Base-by-base conservation (phyloP, 2,888 invertebrate species). In the Nymphalis polychloros region DNA sequence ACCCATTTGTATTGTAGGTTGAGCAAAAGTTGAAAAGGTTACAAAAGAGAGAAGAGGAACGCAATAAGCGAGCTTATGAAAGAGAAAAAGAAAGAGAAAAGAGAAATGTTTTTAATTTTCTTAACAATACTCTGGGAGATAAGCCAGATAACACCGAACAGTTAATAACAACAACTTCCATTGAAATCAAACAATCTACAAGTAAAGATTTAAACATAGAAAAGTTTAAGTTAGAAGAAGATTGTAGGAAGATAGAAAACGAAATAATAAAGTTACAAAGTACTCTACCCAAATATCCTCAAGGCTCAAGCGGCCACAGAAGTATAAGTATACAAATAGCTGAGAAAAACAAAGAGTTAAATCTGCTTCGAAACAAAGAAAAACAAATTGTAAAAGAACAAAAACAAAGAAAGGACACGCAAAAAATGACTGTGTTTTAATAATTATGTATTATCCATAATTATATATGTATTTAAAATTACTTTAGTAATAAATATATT, bases 351-450 rank as follows among this genome's bases (percentile, higher is more conserved):
- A 92, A 91, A 71, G 95, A 96, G 78, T 84, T 97, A 0, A 83
- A 85, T n/a, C 81, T 85, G 8, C 90, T 97, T 35, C 93, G 92
- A 75, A 92, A 88, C 47, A 94, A 94, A 63, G 96, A 96, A 72
- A 92, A 86, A 61, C 94, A 92, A 76, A 94, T 97, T 68, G 86
- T 92, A 55, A 94, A 93, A 72, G 97, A 97, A 86, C 96, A 96
- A 80, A 94, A 90, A 76, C 92, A 94, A 59, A 93, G 97, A 73
- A 95, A 94, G 75, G 95, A 95, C 79, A 95, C 95, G 83, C 95
- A 95, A 76, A 97, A 97, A 88, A 92, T 97, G 88, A 94, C 95
- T 57, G 92, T 96, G 75, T 97, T 97, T 93, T 97, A 93, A 81
- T 59, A 46, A 31, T 61, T 63, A 57, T 27, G 41, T 41, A 41